Evolutionary conservation across 30 jellyfish, hydroid and myxozoan genomes (phyloP).

Genomic region (Aurelia coerulea): DNA sequence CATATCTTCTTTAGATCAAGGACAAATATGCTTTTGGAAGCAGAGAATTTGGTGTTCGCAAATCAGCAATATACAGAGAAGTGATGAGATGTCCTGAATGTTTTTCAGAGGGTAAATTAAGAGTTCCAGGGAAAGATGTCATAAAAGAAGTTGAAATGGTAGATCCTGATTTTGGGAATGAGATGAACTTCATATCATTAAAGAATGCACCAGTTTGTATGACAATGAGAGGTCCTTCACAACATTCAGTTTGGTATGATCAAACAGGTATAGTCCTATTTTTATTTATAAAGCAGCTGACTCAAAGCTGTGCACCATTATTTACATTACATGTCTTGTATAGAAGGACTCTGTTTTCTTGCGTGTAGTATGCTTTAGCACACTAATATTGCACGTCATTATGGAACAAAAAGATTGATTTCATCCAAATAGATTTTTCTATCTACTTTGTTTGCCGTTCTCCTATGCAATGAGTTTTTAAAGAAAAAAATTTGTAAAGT

Average conservation of each 20-base stretch:
- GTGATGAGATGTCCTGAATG: conserved; percentile 62
- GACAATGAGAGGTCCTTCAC: conserved; percentile 62
- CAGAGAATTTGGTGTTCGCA: conserved; percentile 64
- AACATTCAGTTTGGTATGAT: conserved; percentile 68
- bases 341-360: too few relatives aligned
- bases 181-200: conserved; percentile 43
- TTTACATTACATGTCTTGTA: too few relatives aligned
- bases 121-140: conserved; percentile 3
- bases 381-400: too few relatives aligned
- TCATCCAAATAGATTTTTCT: too few relatives aligned
- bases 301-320: too few relatives aligned
- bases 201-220: conserved; percentile 58
- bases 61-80: conserved; percentile 38
- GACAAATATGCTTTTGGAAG: conserved; percentile 58
- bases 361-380: too few relatives aligned
- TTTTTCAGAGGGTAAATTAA: conserved; percentile 9
- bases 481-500: too few relatives aligned
- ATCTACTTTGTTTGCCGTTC: too few relatives aligned
- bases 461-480: too few relatives aligned
- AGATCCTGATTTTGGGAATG: conserved; percentile 80
- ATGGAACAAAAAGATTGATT: too few relatives aligned
- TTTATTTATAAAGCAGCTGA: too few relatives aligned
- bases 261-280: conserved; percentile 46
- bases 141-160: conserved; percentile 32
- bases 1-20: conserved; percentile 41